Evolutionary conservation across 2,888 invertebrate species (phyloP).

Genomic region (Polyommatus icarus): DNA sequence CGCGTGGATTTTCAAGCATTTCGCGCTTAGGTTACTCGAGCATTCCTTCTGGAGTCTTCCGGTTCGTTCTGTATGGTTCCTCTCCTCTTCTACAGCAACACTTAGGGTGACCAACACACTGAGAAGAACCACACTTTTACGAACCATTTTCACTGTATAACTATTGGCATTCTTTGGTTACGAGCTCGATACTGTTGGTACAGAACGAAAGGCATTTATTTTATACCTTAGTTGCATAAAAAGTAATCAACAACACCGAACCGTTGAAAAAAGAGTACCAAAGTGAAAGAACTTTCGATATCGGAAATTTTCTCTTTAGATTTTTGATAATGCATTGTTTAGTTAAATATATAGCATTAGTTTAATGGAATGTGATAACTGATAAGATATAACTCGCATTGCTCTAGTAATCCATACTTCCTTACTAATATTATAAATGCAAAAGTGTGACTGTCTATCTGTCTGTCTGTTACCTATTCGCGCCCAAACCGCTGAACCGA

Average conservation of each 20-base stretch:
- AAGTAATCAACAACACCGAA: slow-evolving; percentile 51
- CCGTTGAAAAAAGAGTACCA: slow-evolving; percentile 55
- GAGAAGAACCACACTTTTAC: slow-evolving; percentile 54
- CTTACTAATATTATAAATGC: too few relatives aligned
- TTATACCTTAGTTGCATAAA: slow-evolving; percentile 64
- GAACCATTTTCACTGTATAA: slow-evolving; percentile 58
- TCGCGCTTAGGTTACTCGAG: slow-evolving; percentile 77
- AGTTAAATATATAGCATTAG: not conserved
- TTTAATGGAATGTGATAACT: not conserved
- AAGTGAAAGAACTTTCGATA: slow-evolving; percentile 43
- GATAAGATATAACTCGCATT: not conserved
- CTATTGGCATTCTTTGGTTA: slow-evolving; percentile 37
- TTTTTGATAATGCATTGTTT: slow-evolving; percentile 40
- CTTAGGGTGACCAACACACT: slow-evolving; percentile 46
- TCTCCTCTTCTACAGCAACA: slow-evolving; percentile 37
- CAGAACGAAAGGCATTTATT: slow-evolving; percentile 57
- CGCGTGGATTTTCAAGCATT: slow-evolving; percentile 89
- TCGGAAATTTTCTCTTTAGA: slow-evolving; percentile 43
- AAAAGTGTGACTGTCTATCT: too few relatives aligned
- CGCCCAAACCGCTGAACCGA: too few relatives aligned
- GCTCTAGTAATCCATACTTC: too few relatives aligned
- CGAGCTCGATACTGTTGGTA: slow-evolving; percentile 58
- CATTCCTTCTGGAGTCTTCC: slow-evolving; percentile 71
- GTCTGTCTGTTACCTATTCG: too few relatives aligned
- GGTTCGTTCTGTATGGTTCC: slow-evolving; percentile 51